Percentiles rank a stretch among this genome's conserved stretches.
Evolutionary conservation across 2,113 vertebrate species (phyloP).

Genomic region (Elephantulus edwardii): DNA sequence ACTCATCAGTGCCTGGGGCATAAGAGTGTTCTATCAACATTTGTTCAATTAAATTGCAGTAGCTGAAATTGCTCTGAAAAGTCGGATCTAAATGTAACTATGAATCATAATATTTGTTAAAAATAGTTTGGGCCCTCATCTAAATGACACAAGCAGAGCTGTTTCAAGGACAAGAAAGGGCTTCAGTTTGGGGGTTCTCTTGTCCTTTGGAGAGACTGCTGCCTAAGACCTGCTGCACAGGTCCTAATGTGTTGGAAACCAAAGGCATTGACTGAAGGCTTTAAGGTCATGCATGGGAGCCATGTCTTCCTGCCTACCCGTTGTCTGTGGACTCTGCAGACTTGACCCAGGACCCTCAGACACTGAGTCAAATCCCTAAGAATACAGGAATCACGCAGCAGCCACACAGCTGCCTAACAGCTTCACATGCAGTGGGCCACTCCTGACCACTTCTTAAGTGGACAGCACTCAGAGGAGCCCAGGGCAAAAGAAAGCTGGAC

Average conservation of each 20-base stretch:
- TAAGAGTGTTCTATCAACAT: conserved; percentile 32
- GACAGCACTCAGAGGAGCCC: not conserved
- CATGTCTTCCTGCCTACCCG: not conserved
- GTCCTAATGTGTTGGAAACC: not conserved
- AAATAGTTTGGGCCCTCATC: conserved; percentile 58
- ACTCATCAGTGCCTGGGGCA: conserved; percentile 47
- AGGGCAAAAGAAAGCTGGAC: not conserved
- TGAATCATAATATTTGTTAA: conserved; percentile 66
- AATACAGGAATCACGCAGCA: not conserved
- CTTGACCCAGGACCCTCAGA: no score
- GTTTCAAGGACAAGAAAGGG: conserved; percentile 37
- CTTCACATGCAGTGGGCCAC: not conserved
- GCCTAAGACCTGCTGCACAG: no score
- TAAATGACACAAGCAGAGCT: conserved; percentile 50
- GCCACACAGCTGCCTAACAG: not conserved
- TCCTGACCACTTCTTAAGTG: not conserved
- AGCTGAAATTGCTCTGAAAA: conserved; percentile 43
- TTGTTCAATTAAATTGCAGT: conserved; percentile 52
- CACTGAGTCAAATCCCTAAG: not conserved
- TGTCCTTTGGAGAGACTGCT: not conserved
- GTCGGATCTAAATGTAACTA: conserved; percentile 47
- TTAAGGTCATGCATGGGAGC: not conserved
- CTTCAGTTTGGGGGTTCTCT: not conserved
- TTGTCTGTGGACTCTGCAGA: not conserved
- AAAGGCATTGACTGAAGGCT: not conserved